Evolutionary conservation across 2,113 vertebrate species (phyloP).

Genomic region (Aleadryas rufinucha): DNA sequence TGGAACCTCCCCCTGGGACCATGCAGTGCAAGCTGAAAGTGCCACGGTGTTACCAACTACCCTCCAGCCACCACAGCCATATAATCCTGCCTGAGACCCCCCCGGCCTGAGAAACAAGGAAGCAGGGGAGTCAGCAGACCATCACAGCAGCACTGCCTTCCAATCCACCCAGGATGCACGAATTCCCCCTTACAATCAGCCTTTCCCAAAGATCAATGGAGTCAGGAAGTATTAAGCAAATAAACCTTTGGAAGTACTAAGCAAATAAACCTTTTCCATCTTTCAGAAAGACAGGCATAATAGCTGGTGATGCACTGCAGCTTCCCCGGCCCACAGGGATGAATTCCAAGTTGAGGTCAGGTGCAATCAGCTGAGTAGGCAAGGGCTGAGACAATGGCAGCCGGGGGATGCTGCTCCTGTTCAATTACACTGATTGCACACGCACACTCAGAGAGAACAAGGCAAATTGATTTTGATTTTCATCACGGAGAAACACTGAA

Average conservation of each 20-base stretch:
- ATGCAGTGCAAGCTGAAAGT: background rate
- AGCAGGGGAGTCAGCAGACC: background rate
- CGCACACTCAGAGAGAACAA: background rate
- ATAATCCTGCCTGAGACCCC: background rate
- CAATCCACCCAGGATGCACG: fast-evolving
- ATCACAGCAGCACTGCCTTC: fast-evolving
- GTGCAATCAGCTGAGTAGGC: background rate
- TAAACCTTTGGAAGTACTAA: background rate
- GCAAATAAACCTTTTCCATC: background rate
- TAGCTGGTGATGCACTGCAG: background rate
- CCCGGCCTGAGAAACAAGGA: background rate
- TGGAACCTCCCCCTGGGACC: background rate
- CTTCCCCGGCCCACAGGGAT: background rate
- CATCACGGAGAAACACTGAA: background rate
- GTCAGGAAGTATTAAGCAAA: background rate
- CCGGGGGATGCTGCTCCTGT: background rate
- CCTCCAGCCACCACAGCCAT: background rate
- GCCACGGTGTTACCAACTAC: fast-evolving
- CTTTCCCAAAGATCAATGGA: background rate
- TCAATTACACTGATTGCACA: background rate
- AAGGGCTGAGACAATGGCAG: background rate
- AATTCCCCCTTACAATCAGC: background rate
- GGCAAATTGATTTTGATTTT: background rate
- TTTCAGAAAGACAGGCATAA: background rate
- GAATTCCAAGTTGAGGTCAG: background rate